Evolutionary conservation across 2,888 invertebrate species (phyloP), one percentile per base, ranked within the genome.

Genomic region (Drosophila barbarae): DNA sequence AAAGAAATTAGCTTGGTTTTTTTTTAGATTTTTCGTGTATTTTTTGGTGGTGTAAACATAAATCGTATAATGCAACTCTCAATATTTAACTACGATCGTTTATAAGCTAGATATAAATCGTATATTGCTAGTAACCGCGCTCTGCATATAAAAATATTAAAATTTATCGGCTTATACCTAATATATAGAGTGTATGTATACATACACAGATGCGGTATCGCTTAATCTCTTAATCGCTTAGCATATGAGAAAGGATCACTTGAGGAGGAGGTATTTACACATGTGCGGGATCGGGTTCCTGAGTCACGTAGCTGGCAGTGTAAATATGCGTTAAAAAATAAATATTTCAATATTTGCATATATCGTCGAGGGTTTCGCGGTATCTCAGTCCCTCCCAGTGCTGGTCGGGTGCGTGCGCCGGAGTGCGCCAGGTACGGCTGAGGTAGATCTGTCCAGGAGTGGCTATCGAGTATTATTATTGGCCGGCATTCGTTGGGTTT

Each of bases 171-270:
- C 53, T 55, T 74, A 72, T 13, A 32, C 50, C 9, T 71, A 47
- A 13, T 42, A 42, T 58, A 46, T 28, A 41, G 41, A 35, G 18
- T 47, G 28, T 38, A 41, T 65, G 52, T 38, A 68, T 41, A 50
- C 38, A 53, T 49, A 36, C 54, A 41, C 54, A 51, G 57, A 58
- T 46, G 21, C 28, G 57, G 61, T 71, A 61, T 82, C 64, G 70
- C 74, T 74, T 82, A 74, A 63, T 68, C 66, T 83, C 77, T 84
- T 81, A 85, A 71, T 74, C 81, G 85, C 85, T 84, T 82, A 82
- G 84, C 82, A 81, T 84, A 85, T 70, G 72, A 77, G 77, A 71
- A 83, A 83, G 86, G 86, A 83, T 83, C 83, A 83, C 83, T 85
- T 83, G 71, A 75, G 86, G 78, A 84, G 53, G 81, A 76, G 53